phyloP scores from a whole-genome alignment of 2,113 vertebrate genomes.

The Takifugu flavidus region DNA sequence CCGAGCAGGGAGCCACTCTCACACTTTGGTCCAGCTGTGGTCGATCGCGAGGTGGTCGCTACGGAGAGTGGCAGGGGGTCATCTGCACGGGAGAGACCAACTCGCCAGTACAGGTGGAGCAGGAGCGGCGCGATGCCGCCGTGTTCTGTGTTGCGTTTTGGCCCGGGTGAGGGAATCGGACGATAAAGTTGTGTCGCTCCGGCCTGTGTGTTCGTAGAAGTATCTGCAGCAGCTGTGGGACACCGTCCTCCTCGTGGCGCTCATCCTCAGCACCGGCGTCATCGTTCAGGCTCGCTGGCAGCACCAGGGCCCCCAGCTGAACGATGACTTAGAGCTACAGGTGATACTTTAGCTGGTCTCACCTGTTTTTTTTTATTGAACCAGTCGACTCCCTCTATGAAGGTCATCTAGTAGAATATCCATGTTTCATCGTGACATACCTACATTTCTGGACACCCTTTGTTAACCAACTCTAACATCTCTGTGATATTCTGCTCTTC shows the following conservation, averaged over 20 bases:
- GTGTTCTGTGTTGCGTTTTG: background rate
- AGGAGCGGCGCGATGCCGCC: background rate
- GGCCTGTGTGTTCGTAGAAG: slow-evolving; percentile 71
- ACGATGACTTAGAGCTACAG: slow-evolving; percentile 77
- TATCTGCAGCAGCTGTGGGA: slow-evolving; percentile 97
- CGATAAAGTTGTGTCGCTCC: background rate
- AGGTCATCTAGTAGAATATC: too few species aligned
- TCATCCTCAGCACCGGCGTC: slow-evolving; percentile 88
- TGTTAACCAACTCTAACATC: background rate
- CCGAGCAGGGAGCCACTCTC: slow-evolving; percentile 85
- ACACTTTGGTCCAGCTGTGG: slow-evolving; percentile 94
- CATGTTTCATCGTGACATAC: too few species aligned
- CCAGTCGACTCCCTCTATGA: too few species aligned
- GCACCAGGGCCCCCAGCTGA: slow-evolving; percentile 70
- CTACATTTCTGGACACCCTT: too few species aligned
- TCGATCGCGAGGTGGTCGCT: slow-evolving; percentile 85
- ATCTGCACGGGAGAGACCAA: slow-evolving; percentile 90
- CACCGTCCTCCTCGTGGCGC: slow-evolving; percentile 86
- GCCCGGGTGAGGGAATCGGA: background rate
- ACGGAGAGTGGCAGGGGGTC: slow-evolving; percentile 92
- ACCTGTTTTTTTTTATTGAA: background rate
- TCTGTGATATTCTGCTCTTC: background rate
- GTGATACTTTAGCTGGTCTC: background rate
- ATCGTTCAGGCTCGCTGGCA: slow-evolving; percentile 91
- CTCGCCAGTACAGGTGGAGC: slow-evolving; percentile 89